Evolutionary conservation across 2,113 vertebrate species (phyloP).

Genomic region (Tricholaema leucomelas): DNA sequence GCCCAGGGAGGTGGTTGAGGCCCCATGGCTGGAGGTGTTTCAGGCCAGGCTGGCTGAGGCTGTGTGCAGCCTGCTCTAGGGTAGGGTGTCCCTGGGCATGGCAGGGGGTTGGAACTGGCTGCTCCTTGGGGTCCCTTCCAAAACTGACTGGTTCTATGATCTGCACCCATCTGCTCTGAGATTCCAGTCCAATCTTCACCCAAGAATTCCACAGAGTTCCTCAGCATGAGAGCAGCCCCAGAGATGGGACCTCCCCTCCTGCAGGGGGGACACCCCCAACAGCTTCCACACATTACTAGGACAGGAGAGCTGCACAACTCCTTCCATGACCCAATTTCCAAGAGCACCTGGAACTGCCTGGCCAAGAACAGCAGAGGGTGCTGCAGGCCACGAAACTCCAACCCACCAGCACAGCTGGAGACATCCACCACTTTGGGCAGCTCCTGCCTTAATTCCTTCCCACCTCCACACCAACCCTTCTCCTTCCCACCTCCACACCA

Average conservation of each 20-base stretch:
- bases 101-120: too few species aligned
- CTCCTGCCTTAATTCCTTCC: neutral
- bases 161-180: neutral
- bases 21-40: too few species aligned
- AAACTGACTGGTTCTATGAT: too few species aligned
- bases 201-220: neutral
- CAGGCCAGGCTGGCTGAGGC: too few species aligned
- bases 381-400: neutral
- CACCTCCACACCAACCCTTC: too few species aligned
- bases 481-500: too few species aligned
- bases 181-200: rapidly evolving
- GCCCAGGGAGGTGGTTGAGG: too few species aligned
- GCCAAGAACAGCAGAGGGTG: constrained; percentile 9
- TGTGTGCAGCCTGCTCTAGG: too few species aligned
- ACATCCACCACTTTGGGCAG: neutral
- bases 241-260: rapidly evolving
- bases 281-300: rapidly evolving
- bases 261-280: rapidly evolving
- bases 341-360: rapidly evolving
- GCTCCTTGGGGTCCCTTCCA: too few species aligned
- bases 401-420: rapidly evolving
- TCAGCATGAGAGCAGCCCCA: neutral
- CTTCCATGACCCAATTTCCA: neutral
- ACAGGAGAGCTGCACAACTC: rapidly evolving
- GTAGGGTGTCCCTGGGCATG: too few species aligned